Conservation (phyloP, 2,113 vertebrate species). For the Colinus virginianus region DNA sequence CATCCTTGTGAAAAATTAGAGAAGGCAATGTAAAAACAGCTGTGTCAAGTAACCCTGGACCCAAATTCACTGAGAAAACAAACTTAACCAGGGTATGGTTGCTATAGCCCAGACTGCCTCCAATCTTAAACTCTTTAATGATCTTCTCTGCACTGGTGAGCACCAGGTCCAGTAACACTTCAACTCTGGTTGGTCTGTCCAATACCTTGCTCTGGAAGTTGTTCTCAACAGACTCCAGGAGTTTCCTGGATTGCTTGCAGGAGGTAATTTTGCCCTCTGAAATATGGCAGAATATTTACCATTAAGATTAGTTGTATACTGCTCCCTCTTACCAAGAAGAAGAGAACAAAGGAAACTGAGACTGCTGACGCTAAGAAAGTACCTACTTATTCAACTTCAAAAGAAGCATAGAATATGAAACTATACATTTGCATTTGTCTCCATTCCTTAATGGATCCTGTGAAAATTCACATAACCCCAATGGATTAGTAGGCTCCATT, state of each 20-base stretch:
- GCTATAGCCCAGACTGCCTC: neutral
- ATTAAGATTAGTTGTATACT: neutral
- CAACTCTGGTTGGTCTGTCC: neutral
- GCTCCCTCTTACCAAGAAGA: neutral
- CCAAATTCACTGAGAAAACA: neutral
- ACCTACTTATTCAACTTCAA: neutral
- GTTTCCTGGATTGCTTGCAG: neutral
- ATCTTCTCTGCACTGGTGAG: neutral
- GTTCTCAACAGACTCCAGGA: neutral
- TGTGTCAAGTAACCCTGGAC: neutral
- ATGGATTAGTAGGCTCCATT: neutral
- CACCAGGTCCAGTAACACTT: neutral
- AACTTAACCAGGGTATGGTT: neutral
- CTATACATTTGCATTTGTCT: neutral
- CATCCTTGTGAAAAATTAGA: neutral
- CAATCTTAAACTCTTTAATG: neutral
- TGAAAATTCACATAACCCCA: neutral
- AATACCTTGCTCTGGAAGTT: neutral
- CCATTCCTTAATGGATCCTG: neutral
- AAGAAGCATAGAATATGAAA: neutral
- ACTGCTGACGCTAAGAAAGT: neutral
- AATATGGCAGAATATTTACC: neutral
- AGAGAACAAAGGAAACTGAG: accelerated
- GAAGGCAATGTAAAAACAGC: neutral
- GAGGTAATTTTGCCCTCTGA: neutral